These are phyloP conservation scores for Theodoxus fluviatilis DNA, from an alignment of 2,888 invertebrate genomes.

Conservation along the genomic window DNA sequence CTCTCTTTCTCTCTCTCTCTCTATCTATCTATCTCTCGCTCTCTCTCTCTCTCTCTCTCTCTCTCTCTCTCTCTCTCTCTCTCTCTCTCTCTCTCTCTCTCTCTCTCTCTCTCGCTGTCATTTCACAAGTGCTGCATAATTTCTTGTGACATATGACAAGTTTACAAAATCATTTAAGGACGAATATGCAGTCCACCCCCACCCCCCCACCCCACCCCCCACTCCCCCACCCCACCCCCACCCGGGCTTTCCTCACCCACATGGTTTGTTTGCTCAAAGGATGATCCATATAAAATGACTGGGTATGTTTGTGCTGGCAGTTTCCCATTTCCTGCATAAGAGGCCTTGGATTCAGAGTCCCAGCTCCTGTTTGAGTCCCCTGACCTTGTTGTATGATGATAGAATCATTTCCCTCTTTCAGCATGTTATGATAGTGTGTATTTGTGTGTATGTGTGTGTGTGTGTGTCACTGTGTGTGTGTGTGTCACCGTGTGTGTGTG, in stretches of 20 bases:
- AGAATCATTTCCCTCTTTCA: not conserved
- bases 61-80: conserved; percentile 17
- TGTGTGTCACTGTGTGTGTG: not conserved
- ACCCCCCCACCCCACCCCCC: too few relatives aligned
- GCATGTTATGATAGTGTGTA: not conserved
- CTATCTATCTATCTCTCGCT: not conserved
- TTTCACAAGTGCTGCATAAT: not conserved
- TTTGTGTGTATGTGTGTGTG: not conserved
- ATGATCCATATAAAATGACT: too few relatives aligned
- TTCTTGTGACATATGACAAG: too few relatives aligned
- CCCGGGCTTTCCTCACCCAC: too few relatives aligned
- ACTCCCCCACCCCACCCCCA: too few relatives aligned
- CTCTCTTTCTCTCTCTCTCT: conserved; percentile 21
- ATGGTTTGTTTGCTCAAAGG: too few relatives aligned
- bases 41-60: not conserved
- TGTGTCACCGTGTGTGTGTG: not conserved
- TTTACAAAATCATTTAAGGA: too few relatives aligned
- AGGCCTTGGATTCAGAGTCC: too few relatives aligned
- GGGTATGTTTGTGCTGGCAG: too few relatives aligned
- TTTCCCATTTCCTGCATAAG: too few relatives aligned
- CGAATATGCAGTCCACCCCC: too few relatives aligned
- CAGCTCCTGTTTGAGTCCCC: not conserved
- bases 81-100: conserved; percentile 16
- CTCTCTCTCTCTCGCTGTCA: not conserved
- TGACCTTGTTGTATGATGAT: not conserved